A percentile compares a stretch with the other conserved stretches of the same genome.
Conservation (phyloP, 2,797 vertebrate genomes). For the Sebastes nivosus region DNA sequence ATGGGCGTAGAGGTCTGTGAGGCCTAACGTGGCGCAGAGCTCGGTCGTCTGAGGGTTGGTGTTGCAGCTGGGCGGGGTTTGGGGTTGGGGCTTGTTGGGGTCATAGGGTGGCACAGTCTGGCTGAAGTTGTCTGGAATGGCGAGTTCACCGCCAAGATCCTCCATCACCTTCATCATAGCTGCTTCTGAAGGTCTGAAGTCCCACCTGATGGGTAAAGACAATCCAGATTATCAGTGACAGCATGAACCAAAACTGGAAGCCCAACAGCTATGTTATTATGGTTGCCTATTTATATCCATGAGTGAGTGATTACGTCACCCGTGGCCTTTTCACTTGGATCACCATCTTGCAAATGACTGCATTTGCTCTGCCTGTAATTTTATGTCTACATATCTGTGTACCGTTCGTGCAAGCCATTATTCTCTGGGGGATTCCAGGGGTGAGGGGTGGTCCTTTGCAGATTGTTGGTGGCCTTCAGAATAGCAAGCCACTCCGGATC, state of each 20-base stretch:
- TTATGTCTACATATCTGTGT: conserved; percentile 15
- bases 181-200: conserved; percentile 90
- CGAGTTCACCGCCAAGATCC: conserved; percentile 87
- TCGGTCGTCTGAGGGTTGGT: conserved; percentile 95
- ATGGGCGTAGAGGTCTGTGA: conserved; percentile 89
- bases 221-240: background rate
- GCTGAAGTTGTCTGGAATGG: conserved; percentile 91
- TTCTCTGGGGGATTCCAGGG: conserved; percentile 93
- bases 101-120: conserved; percentile 85
- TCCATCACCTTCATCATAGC: conserved; percentile 88
- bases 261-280: background rate
- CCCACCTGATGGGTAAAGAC: conserved; percentile 86
- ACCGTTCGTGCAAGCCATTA: conserved; percentile 91
- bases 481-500: conserved; percentile 96
- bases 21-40: conserved; percentile 90
- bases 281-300: no score
- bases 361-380: background rate
- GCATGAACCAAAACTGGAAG: background rate
- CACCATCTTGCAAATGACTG: background rate
- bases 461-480: conserved; percentile 89
- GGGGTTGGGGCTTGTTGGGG: conserved; percentile 83
- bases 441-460: conserved; percentile 84
- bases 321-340: no score
- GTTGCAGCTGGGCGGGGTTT: conserved; percentile 79
- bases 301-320: no score